These are phyloP conservation scores for Oscheius onirici DNA, from an alignment of 2,888 invertebrate genomes.

Conservation along the genomic window DNA sequence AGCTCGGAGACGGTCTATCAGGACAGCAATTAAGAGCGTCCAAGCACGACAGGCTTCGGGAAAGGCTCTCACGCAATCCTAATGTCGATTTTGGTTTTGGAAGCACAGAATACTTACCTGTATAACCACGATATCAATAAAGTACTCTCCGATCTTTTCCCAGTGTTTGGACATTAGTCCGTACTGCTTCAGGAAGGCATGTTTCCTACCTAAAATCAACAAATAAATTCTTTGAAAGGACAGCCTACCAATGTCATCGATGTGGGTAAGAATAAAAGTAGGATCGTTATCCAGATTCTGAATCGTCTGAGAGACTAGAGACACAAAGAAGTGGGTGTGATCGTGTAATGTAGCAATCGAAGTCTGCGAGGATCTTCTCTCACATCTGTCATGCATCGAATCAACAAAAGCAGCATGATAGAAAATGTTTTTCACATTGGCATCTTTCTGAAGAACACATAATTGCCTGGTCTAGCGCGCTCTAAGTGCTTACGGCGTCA, in stretches of 20 bases:
- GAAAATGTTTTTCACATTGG: constrained; percentile 63
- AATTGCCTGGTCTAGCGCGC: neutral
- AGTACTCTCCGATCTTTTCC: constrained; percentile 68
- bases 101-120: constrained; percentile 44
- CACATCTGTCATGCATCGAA: constrained; percentile 64
- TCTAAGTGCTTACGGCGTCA: constrained; percentile 46
- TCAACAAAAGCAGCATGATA: constrained; percentile 69
- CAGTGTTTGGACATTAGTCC: constrained; percentile 65
- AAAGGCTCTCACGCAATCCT: constrained; percentile 67
- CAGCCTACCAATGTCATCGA: constrained; percentile 61
- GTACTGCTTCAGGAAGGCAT: constrained; percentile 59
- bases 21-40: constrained; percentile 65
- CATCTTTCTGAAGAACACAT: constrained; percentile 61
- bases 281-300: constrained; percentile 60
- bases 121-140: constrained; percentile 65
- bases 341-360: constrained; percentile 65
- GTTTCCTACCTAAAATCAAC: constrained; percentile 57
- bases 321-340: constrained; percentile 69
- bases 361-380: constrained; percentile 45
- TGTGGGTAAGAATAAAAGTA: constrained; percentile 61
- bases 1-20: constrained; percentile 64
- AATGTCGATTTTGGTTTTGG: constrained; percentile 4
- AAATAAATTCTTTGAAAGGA: neutral
- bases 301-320: constrained; percentile 64
- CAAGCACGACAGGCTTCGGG: constrained; percentile 67